Base-by-base conservation (phyloP, 2,888 invertebrate species). In the Colletes collaris region DNA sequence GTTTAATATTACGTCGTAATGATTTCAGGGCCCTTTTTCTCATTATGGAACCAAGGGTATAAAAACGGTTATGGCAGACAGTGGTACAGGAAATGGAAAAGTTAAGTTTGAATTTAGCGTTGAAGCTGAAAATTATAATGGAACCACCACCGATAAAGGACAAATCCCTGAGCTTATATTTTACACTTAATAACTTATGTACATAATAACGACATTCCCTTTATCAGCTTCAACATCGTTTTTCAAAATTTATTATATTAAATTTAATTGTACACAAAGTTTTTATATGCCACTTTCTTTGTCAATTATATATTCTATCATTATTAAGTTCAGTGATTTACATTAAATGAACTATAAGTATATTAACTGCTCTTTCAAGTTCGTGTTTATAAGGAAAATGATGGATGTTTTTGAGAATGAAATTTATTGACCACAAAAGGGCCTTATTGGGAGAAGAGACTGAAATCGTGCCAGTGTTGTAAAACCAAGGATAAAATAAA, bases 111-210 rank as follows among this genome's bases (percentile, higher is more conserved):
- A 96, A 90, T 97, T 97, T 93, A 96, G 96, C 3, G 97, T 96
- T 91, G 97, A 97, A 2, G 96, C 97, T n/a, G 97, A 97, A 11
- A 97, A 97, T 91, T 97, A 97, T 92, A 97, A 97, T 89, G 97
- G 97, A 0, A 97, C 97, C 1, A 96, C 97, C 0, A 97, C 97
- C 1, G 97, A 97, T 89, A 97, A 97, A 91, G 97, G 97, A 60
- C 97, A 97, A 93, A 97, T 97, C 86, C 97, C 97, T 10, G 97
- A 97, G 91, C 96, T 97, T 79, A 96, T 97, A 87, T 97, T 97
- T 94, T 97, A 97, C 89, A 95, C 94, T 84, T 95, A 93, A 93
- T 75, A 63, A 79, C 49, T 81, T 58, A 67, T 70, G 63, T 76
- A 64, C 72, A 70, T 82, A 81, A 76, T 27, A 71, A 64, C 19